phyloP scores from a whole-genome alignment of 2,113 vertebrate genomes.

The Aptenodytes forsteri region DNA sequence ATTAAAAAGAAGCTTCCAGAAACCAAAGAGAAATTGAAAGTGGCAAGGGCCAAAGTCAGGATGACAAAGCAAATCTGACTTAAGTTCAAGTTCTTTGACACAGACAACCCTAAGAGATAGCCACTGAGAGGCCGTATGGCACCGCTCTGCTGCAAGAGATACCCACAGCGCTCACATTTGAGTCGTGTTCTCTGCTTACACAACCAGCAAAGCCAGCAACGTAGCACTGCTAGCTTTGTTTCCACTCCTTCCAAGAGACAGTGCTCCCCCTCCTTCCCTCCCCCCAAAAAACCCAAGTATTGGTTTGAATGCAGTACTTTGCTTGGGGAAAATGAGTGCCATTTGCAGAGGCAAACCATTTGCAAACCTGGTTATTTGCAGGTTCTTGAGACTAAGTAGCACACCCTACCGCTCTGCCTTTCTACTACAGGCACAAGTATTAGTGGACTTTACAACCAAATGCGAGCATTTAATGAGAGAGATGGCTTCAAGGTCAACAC shows the following conservation, averaged over 20 bases:
- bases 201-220: neutral
- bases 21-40: conserved; percentile 63
- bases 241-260: neutral
- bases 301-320: neutral
- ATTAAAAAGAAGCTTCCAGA: conserved; percentile 25
- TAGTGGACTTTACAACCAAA: neutral
- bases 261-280: neutral
- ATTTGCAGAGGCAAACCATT: neutral
- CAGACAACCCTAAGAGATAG: neutral
- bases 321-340: neutral
- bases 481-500: neutral
- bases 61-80: conserved; percentile 75
- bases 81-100: conserved; percentile 14
- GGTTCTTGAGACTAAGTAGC: neutral
- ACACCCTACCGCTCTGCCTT: neutral
- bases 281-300: fast-evolving
- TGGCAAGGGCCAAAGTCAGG: conserved; percentile 35
- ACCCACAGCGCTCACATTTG: neutral
- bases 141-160: neutral
- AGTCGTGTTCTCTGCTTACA: neutral
- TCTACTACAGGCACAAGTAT: neutral
- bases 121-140: neutral
- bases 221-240: neutral
- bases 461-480: neutral
- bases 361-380: neutral